These are phyloP conservation scores for Mugil cephalus DNA, from an alignment of 2,113 vertebrate genomes.

Conservation along the genomic window DNA sequence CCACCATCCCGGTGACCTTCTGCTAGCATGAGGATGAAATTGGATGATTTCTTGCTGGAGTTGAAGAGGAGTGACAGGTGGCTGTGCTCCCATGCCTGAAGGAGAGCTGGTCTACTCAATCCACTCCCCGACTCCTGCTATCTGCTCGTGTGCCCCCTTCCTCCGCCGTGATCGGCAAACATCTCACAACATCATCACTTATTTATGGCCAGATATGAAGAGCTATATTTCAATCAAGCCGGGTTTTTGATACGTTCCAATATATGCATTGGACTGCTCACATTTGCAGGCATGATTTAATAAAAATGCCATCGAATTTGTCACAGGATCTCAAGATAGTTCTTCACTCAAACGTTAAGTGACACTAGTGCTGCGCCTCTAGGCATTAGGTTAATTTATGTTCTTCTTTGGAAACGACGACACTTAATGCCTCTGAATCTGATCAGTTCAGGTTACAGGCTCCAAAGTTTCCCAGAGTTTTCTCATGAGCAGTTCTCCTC, in stretches of 20 bases:
- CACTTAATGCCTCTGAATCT: constrained; percentile 15
- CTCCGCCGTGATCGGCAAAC: constrained; percentile 69
- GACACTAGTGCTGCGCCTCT: constrained; percentile 40
- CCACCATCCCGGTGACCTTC: constrained; percentile 80
- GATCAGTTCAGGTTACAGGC: constrained; percentile 20
- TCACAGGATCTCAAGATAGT: constrained; percentile 20
- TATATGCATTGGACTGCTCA: constrained; percentile 44
- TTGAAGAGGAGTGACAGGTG: constrained; percentile 84
- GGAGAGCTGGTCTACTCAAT: constrained; percentile 69
- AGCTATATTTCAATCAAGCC: constrained; percentile 67
- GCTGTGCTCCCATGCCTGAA: constrained; percentile 79
- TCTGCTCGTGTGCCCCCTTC: constrained; percentile 39
- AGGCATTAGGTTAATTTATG: constrained; percentile 56
- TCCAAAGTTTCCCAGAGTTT: constrained; percentile 2
- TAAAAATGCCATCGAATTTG: constrained; percentile 47
- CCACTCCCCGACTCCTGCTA: constrained; percentile 55
- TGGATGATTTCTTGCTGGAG: constrained; percentile 80
- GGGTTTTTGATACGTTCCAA: constrained; percentile 52
- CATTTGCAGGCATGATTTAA: constrained; percentile 55
- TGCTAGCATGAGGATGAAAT: constrained; percentile 73
- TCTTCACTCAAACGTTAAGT: constrained; percentile 37
- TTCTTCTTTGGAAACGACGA: constrained; percentile 47
- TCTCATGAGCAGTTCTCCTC: constrained; percentile 11
- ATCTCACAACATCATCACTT: constrained; percentile 78
- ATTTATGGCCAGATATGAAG: constrained; percentile 73